These are phyloP conservation scores for Synodontis membranacea DNA, from an alignment of 2,113 vertebrate species.

Conservation along the genomic window DNA sequence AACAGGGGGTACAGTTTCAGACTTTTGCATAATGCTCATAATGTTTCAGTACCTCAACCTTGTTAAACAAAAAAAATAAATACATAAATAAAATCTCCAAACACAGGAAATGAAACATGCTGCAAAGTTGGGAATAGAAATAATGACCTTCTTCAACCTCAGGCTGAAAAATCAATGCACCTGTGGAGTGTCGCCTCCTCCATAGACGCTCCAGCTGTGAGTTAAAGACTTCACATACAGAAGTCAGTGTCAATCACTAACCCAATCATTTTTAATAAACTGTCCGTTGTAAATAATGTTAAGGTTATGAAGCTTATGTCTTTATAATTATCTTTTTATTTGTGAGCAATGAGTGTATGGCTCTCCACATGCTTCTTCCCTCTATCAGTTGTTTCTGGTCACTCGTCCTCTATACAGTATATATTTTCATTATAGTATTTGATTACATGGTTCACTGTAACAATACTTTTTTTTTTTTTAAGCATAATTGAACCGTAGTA, in stretches of 20 bases:
- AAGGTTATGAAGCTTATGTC: not conserved
- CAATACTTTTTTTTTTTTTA: not conserved
- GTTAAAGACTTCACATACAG: not conserved
- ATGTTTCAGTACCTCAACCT: not conserved
- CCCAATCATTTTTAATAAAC: not conserved
- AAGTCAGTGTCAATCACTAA: not conserved
- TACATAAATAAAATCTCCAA: too few species aligned
- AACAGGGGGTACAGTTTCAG: not conserved
- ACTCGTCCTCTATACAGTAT: not conserved
- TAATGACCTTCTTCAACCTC: not conserved
- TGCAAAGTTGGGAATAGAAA: not conserved
- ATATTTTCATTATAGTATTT: not conserved
- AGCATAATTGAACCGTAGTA: not conserved
- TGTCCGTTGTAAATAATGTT: not conserved
- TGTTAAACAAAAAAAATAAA: too few species aligned
- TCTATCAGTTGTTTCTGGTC: not conserved
- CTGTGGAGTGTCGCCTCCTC: not conserved
- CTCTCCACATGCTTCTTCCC: not conserved
- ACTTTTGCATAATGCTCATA: not conserved
- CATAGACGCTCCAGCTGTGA: not conserved
- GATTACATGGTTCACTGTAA: not conserved
- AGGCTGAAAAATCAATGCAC: not conserved
- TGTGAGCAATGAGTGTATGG: not conserved
- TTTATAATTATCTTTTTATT: not conserved
- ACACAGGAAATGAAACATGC: conserved; percentile 17